These are phyloP conservation scores for Anableps anableps DNA, from an alignment of 2,797 vertebrate species.

Conservation along the genomic window DNA sequence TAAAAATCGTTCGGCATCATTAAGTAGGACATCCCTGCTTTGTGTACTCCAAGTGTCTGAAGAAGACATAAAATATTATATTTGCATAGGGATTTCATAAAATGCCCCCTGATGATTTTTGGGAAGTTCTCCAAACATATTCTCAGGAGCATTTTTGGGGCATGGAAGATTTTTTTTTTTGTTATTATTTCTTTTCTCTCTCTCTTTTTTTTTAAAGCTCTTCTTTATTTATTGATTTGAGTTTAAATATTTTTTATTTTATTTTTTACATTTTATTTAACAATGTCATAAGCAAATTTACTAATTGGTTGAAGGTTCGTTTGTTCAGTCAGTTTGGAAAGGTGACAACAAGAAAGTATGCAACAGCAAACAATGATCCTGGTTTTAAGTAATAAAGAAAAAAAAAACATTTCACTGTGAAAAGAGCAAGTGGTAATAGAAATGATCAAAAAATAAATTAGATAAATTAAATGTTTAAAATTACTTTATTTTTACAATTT, in stretches of 20 bases:
- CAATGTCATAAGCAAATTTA: background rate
- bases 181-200: too few species aligned
- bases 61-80: background rate
- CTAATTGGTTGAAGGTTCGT: background rate
- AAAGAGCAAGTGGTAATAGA: background rate
- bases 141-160: background rate
- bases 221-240: background rate
- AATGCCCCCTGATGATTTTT: background rate
- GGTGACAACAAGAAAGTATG: background rate
- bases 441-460: background rate
- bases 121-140: constrained; percentile 1
- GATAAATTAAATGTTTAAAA: background rate
- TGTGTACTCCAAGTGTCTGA: background rate
- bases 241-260: background rate
- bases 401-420: background rate
- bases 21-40: constrained; percentile 8
- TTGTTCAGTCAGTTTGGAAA: background rate
- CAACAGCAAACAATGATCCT: background rate
- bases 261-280: background rate
- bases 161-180: background rate
- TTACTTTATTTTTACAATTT: background rate
- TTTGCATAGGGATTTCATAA: background rate
- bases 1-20: constrained; percentile 29
- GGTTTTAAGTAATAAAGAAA: background rate
- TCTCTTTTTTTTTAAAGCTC: too few species aligned